Evolutionary conservation across 2,888 invertebrate genomes (phyloP).

Genomic region (Chaetoderma sp.): DNA sequence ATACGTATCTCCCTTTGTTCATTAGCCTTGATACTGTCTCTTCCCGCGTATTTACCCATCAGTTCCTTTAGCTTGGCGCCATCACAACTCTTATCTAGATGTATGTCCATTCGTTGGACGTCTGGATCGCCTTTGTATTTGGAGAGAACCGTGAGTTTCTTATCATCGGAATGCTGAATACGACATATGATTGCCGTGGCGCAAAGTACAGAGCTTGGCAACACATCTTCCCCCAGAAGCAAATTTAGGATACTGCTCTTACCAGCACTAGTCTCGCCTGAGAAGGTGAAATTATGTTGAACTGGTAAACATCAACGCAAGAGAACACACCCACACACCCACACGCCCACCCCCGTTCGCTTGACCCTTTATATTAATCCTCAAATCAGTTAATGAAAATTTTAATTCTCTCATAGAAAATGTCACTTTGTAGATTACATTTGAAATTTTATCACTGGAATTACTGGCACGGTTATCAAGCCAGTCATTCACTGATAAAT

Average conservation of each 20-base stretch:
- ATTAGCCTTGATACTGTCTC: background rate
- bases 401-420: too few relatives aligned
- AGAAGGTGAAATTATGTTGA: slow-evolving; percentile 1
- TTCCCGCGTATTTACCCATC: slow-evolving; percentile 18
- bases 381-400: too few relatives aligned
- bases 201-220: slow-evolving; percentile 24
- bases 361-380: too few relatives aligned
- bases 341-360: too few relatives aligned
- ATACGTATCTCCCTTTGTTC: background rate
- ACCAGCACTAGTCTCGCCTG: slow-evolving; percentile 30
- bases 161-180: slow-evolving; percentile 18
- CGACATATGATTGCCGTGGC: slow-evolving; percentile 29
- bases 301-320: too few relatives aligned
- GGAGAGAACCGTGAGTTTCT: slow-evolving; percentile 25
- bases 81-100: background rate
- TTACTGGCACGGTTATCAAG: too few relatives aligned
- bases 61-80: slow-evolving; percentile 9
- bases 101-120: background rate
- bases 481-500: too few relatives aligned
- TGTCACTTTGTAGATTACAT: too few relatives aligned
- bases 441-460: too few relatives aligned
- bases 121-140: slow-evolving; percentile 4
- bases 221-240: slow-evolving; percentile 19
- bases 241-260: slow-evolving; percentile 32
- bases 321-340: too few relatives aligned